Percentiles rank a stretch among this genome's conserved stretches.
These are phyloP conservation scores for Sarcophaga subvicina DNA, from an alignment of 2,888 invertebrate genomes.

Conservation along the genomic window DNA sequence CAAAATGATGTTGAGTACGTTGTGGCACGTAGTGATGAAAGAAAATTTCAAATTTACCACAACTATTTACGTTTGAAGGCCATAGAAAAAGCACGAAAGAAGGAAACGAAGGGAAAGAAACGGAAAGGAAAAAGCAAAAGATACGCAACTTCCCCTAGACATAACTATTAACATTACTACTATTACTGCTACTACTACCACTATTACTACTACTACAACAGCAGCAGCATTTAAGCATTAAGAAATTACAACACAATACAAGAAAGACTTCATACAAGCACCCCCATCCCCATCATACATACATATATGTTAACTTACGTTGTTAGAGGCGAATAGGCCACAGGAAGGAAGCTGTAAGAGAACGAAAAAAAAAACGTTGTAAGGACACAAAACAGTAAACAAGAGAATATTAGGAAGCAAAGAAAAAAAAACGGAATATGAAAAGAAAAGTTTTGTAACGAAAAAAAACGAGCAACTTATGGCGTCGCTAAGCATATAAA, in stretches of 20 bases:
- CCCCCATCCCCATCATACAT: too few relatives aligned
- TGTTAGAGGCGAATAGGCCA: constrained; percentile 21
- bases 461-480: constrained; percentile 14
- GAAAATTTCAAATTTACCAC: constrained; percentile 58
- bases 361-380: constrained; percentile 46
- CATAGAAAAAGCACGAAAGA: constrained; percentile 7
- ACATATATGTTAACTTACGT: constrained; percentile 10
- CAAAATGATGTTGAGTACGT: constrained; percentile 47
- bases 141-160: not conserved
- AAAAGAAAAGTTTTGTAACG: too few relatives aligned
- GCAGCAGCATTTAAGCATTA: too few relatives aligned
- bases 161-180: constrained; percentile 17
- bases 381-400: constrained; percentile 36
- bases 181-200: not conserved
- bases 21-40: constrained; percentile 63
- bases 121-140: too few relatives aligned
- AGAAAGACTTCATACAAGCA: constrained; percentile 2
- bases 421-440: not conserved
- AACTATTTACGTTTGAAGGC: constrained; percentile 54
- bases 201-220: not conserved
- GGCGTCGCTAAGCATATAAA: constrained; percentile 57
- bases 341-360: not conserved
- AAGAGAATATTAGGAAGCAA: too few relatives aligned
- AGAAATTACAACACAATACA: too few relatives aligned
- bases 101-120: not conserved